phyloP scores from a whole-genome alignment of 2,113 vertebrate species.

The Oreamnos americanus region DNA sequence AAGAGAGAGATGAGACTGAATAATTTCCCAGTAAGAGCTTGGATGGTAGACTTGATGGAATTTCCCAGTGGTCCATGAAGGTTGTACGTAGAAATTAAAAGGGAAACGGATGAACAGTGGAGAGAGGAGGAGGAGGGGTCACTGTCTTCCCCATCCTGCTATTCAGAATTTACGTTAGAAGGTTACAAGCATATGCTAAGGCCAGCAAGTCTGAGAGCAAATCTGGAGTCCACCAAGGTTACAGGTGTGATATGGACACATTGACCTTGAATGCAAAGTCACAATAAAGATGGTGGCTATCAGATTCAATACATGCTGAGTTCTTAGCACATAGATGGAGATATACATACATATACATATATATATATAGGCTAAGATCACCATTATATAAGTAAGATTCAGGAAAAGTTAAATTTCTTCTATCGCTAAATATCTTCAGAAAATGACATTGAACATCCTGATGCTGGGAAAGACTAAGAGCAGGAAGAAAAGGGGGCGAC shows the following conservation, averaged over 20 bases:
- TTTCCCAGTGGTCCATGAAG: neutral
- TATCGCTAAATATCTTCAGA: neutral
- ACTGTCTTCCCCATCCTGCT: neutral
- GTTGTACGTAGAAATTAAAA: rapidly evolving
- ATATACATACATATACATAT: neutral
- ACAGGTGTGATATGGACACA: rapidly evolving
- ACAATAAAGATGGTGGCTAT: neutral
- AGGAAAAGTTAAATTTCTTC: neutral
- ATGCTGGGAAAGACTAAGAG: neutral
- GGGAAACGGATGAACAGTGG: rapidly evolving
- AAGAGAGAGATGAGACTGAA: neutral
- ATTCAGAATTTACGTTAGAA: rapidly evolving
- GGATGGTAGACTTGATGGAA: neutral
- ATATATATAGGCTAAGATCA: neutral
- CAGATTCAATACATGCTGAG: neutral
- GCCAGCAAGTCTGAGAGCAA: neutral
- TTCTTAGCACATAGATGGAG: neutral
- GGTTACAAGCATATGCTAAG: no score
- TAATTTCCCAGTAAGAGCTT: neutral
- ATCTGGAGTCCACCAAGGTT: neutral
- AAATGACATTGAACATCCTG: neutral
- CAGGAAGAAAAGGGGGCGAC: neutral
- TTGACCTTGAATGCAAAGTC: neutral
- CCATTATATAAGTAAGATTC: neutral
- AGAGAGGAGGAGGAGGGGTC: neutral